Base-by-base conservation (phyloP, 2,888 invertebrate genomes). In the Griposia aprilina region DNA sequence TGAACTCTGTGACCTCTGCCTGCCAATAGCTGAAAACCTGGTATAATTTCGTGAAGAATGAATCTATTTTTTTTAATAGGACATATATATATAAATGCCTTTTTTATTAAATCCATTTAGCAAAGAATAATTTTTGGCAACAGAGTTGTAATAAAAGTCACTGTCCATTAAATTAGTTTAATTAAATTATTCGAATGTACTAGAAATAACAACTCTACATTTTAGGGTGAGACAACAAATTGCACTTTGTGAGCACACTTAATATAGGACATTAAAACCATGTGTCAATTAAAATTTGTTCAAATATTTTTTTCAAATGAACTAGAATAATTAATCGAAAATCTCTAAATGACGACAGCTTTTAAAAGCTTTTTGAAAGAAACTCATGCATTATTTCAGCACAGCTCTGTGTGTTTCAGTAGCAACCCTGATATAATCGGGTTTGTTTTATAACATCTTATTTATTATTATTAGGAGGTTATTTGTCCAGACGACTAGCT, bases 211-310 rank as follows among this genome's bases (percentile, higher is more conserved):
- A 30, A 74, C 74, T 57, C 0, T 2, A 48, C 5, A 36, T 60
- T 55, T 81, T 48, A 55, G 17, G 7, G 17, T 11, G 45, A 66
- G 59, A 75, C 52, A 79, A 5, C 45, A 66, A 82, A 81, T 48
- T 10, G n/a, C 26, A 66, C 59, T 66, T 55, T 17, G 52, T 26
- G 36, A 48, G 36, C 23, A 66, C 26, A 45, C 7, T 82, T 60
- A 66, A 66, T 75, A 66, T 81, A 81, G 52, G 26, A 52, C 45
- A 36, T 66, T 82, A 17, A 59, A 79, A 74, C 74, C 4, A 82
- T 75, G 26, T 48, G 45, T 66, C 66, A 67, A 66, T 82, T 30
- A 52, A 79, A 79, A 36, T 66, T 23, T 48, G 36, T 55, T 48
- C 48, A 8, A 59, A 52, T 52, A 59, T n/a, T 52, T 77, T 59